Percentiles rank a stretch among this genome's conserved stretches.
These are phyloP conservation scores for Canis aureus DNA, from an alignment of 2,113 vertebrate genomes.

Conservation along the genomic window DNA sequence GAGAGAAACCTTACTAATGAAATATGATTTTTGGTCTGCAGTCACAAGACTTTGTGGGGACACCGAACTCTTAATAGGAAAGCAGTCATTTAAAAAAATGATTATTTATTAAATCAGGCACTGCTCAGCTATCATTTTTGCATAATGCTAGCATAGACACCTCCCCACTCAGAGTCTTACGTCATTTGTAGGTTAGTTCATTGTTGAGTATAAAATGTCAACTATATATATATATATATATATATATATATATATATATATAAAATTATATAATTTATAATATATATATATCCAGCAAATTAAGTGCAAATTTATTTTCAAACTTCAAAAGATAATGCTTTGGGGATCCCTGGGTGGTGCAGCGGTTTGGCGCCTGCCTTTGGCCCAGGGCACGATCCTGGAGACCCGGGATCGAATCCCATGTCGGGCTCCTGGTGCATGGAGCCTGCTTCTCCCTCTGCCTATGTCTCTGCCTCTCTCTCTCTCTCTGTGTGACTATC, in stretches of 20 bases:
- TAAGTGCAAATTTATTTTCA: conserved; percentile 61
- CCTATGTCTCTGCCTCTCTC: too few species aligned
- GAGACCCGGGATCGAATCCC: too few species aligned
- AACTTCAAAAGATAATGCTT: conserved; percentile 55
- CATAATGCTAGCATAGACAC: not conserved
- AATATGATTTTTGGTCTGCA: not conserved
- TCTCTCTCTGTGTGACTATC: too few species aligned
- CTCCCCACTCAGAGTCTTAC: not conserved
- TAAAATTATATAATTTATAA: not conserved
- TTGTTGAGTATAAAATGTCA: conserved; percentile 8
- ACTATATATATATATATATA: not conserved
- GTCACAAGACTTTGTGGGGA: not conserved
- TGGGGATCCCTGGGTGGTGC: not conserved
- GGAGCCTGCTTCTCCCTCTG: too few species aligned
- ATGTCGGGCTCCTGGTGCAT: too few species aligned
- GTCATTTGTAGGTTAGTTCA: not conserved
- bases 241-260: not conserved
- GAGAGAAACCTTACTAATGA: not conserved
- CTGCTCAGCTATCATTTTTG: not conserved
- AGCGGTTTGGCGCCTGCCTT: too few species aligned
- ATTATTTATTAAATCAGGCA: not conserved
- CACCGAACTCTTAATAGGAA: not conserved
- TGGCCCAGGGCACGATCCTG: too few species aligned
- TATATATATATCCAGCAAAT: not conserved
- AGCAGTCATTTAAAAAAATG: conserved; percentile 27